These are phyloP conservation scores for Xenus cinereus DNA, from an alignment of 2,113 vertebrate genomes.

Conservation along the genomic window DNA sequence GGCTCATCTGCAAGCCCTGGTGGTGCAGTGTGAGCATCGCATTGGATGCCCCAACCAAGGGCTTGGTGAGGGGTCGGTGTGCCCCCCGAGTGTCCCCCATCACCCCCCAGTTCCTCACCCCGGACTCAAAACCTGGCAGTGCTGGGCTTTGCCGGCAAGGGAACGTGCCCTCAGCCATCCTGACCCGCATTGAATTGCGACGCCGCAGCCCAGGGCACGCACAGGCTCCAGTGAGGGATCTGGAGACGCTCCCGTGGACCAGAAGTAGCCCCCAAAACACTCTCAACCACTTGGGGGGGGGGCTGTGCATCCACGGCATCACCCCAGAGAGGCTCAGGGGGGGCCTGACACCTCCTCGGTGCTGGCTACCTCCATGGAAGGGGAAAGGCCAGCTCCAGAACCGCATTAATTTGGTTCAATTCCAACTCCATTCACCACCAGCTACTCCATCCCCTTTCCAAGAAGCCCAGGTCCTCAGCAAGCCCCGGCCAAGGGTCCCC, in stretches of 20 bases:
- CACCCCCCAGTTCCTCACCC: not conserved
- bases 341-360: not conserved
- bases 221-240: not conserved
- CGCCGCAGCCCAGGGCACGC: not conserved
- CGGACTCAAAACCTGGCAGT: not conserved
- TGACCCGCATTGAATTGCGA: rapidly evolving
- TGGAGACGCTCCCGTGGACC: not conserved
- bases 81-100: rapidly evolving
- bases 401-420: not conserved
- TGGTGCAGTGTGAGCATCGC: not conserved
- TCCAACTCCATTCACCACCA: rapidly evolving
- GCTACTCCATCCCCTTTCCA: not conserved
- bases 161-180: not conserved
- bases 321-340: not conserved
- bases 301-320: rapidly evolving
- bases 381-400: not conserved
- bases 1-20: not conserved
- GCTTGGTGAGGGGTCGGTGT: not conserved
- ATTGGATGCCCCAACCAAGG: not conserved
- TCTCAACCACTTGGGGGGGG: not conserved
- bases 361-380: rapidly evolving
- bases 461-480: not conserved
- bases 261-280: not conserved
- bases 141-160: not conserved
- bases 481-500: not conserved